Conservation (phyloP, 64 coral and sea anemone genomes). For the Acropora yongei region DNA sequence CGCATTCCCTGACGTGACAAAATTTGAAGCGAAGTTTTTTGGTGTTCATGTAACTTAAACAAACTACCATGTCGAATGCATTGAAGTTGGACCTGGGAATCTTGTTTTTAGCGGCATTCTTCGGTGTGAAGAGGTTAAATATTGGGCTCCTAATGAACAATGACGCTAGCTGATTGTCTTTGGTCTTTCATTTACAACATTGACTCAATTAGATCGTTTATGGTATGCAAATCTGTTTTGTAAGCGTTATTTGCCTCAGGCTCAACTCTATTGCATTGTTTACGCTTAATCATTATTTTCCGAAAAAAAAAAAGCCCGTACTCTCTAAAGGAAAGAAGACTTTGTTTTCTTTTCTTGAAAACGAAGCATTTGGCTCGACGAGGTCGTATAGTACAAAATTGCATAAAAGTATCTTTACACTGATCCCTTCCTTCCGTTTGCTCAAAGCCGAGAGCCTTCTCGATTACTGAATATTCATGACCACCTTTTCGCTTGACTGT, state of each 20-base stretch:
- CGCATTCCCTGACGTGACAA: neutral
- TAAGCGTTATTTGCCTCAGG: neutral
- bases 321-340: neutral
- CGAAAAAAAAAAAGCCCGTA: neutral
- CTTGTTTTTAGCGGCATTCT: neutral
- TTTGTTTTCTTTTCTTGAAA: neutral
- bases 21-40: neutral
- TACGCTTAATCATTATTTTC: neutral
- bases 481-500: neutral
- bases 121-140: neutral
- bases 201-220: conserved; percentile 8
- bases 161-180: neutral
- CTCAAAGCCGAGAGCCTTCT: neutral
- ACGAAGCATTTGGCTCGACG: neutral
- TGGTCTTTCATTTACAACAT: neutral
- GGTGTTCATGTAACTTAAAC: neutral
- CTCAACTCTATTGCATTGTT: neutral
- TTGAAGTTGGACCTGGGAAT: neutral
- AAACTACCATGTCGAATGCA: neutral
- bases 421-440: neutral
- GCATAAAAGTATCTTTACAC: neutral
- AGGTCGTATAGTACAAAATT: neutral
- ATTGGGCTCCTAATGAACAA: neutral
- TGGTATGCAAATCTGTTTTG: neutral
- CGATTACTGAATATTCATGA: conserved; percentile 19